These are phyloP conservation scores for Periophthalmus magnuspinnatus DNA, from an alignment of 2,797 vertebrate genomes.

Conservation along the genomic window DNA sequence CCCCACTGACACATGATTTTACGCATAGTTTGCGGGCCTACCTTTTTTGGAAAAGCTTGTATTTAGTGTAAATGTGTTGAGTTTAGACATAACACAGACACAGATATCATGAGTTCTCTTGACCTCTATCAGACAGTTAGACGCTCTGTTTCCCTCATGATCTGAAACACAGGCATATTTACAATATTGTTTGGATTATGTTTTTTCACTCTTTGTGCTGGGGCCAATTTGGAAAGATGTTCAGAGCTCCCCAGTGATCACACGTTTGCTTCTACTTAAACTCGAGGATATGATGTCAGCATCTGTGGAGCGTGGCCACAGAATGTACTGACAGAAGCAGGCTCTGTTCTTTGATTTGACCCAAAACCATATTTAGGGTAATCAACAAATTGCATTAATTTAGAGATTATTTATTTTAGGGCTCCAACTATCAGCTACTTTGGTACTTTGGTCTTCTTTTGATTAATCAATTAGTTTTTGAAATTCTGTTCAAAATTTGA, in stretches of 20 bases:
- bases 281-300: not conserved
- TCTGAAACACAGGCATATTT: not conserved
- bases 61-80: conserved; percentile 39
- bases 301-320: not conserved
- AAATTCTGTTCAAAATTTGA: too few species aligned
- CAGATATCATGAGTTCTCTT: conserved; percentile 1
- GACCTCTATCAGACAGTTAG: conserved; percentile 4
- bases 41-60: not conserved
- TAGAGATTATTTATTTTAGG: too few species aligned
- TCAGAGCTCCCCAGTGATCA: not conserved
- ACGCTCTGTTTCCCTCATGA: not conserved
- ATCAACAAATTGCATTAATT: too few species aligned
- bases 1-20: conserved; percentile 13
- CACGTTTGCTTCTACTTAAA: conserved; percentile 7
- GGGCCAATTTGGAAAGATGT: not conserved
- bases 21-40: not conserved
- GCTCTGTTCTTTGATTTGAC: not conserved
- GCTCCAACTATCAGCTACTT: too few species aligned
- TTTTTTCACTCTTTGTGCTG: not conserved
- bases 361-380: not conserved
- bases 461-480: too few species aligned
- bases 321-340: not conserved
- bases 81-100: conserved; percentile 9
- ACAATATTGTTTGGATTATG: not conserved
- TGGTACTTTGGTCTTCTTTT: too few species aligned